phyloP scores from a whole-genome alignment of 2,113 vertebrate genomes.

The Nothoprocta pentlandii region DNA sequence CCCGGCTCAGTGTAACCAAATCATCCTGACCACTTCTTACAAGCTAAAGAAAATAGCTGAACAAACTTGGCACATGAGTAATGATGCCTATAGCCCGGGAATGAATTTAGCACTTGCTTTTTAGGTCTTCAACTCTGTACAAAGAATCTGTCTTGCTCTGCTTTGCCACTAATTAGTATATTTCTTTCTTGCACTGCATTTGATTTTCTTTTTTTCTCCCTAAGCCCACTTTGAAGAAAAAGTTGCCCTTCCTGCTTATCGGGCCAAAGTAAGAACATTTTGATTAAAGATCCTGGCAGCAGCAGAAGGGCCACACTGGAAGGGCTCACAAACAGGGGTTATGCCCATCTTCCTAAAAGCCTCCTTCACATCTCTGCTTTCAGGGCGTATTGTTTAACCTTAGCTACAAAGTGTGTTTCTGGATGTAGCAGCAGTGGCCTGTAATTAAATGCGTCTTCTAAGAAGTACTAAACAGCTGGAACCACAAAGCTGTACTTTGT shows the following conservation, averaged over 20 bases:
- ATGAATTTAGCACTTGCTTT: background rate
- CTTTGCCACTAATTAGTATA: background rate
- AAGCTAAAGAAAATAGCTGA: background rate
- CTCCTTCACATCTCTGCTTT: background rate
- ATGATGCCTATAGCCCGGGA: background rate
- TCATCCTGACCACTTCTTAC: background rate
- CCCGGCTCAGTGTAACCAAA: background rate
- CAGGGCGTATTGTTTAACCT: background rate
- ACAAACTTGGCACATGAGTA: slow-evolving; percentile 6
- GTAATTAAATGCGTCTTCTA: slow-evolving; percentile 2
- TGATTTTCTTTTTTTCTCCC: background rate
- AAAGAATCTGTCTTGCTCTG: background rate
- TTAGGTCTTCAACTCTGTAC: background rate
- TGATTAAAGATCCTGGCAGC: background rate
- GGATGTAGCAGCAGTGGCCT: background rate
- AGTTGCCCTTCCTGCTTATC: background rate
- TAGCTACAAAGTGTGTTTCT: background rate
- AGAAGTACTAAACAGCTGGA: background rate
- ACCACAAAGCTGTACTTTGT: background rate
- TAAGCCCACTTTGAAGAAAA: background rate
- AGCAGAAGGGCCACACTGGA: background rate
- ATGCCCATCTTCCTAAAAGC: background rate
- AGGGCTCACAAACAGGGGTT: background rate
- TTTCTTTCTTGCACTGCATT: background rate
- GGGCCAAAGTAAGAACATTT: background rate